Percentiles rank a stretch among this genome's conserved stretches.
Evolutionary conservation across 2,113 vertebrate genomes (phyloP).

Genomic region (Acrocephalus arundinaceus): DNA sequence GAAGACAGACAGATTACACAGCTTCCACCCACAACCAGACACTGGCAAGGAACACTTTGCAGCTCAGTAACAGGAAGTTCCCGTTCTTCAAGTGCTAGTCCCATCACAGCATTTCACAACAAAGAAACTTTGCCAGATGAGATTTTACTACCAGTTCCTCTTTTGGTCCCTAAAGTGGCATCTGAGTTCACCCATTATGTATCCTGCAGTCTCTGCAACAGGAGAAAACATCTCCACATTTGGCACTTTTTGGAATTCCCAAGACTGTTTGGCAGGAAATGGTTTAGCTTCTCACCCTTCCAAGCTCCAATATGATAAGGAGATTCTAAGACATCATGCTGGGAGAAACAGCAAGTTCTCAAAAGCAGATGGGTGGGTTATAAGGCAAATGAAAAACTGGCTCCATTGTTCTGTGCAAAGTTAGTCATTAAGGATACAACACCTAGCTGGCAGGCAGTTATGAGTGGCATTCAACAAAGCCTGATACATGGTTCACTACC

Average conservation of each 20-base stretch:
- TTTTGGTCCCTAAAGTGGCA: neutral
- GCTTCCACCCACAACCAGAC: neutral
- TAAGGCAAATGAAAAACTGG: neutral
- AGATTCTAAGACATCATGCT: neutral
- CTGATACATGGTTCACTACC: fast-evolving
- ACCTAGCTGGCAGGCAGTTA: neutral
- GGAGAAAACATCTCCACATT: neutral
- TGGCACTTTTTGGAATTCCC: neutral
- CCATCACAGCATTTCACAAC: neutral
- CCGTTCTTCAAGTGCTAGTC: neutral
- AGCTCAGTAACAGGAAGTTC: conserved; percentile 17
- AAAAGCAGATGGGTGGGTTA: neutral
- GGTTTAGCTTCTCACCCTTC: neutral
- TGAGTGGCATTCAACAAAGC: neutral
- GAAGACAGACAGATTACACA: neutral
- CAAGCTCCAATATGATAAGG: neutral
- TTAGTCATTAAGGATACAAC: neutral
- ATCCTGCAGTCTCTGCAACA: neutral
- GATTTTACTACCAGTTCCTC: neutral
- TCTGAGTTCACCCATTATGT: neutral
- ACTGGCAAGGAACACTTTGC: neutral
- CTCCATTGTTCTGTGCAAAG: neutral
- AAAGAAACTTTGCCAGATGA: neutral
- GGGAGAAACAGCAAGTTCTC: neutral
- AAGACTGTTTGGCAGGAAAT: neutral